These are phyloP conservation scores for Megalonaias nervosa DNA, from an alignment of 1,140 invertebrate species.

Conservation along the genomic window DNA sequence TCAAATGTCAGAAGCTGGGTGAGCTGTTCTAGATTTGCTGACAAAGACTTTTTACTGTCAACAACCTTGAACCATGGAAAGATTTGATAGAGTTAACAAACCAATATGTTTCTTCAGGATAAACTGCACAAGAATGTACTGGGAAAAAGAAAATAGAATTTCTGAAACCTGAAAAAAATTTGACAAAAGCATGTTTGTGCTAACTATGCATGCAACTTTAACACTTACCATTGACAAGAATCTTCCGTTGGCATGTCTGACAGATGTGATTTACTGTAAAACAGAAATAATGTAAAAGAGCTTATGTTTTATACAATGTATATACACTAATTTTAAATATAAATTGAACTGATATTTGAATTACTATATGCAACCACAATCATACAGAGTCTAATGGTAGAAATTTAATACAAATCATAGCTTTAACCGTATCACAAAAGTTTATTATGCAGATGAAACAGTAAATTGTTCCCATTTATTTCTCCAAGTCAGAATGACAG, in stretches of 20 bases:
- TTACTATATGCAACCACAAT: neutral
- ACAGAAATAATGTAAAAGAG: constrained; percentile 43
- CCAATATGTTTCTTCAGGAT: neutral
- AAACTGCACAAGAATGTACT: neutral
- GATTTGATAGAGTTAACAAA: neutral
- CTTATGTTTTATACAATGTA: neutral
- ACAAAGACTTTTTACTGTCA: neutral
- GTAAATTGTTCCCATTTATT: neutral
- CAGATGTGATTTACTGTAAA: constrained; percentile 82
- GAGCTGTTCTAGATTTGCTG: too few species aligned
- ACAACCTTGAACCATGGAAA: neutral
- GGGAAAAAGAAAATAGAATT: neutral
- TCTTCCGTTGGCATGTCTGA: constrained; percentile 81
- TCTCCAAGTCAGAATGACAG: too few species aligned
- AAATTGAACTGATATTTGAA: neutral
- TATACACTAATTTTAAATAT: neutral
- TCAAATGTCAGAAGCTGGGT: too few species aligned
- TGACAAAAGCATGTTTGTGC: neutral
- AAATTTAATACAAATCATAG: neutral
- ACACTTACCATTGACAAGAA: constrained; percentile 79
- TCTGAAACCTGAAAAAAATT: neutral
- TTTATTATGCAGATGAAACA: neutral
- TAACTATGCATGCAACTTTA: neutral
- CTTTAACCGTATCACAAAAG: neutral
- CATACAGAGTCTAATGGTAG: neutral